Evolutionary conservation across 2,797 vertebrate species (phyloP).

Genomic region (Taeniopygia guttata): DNA sequence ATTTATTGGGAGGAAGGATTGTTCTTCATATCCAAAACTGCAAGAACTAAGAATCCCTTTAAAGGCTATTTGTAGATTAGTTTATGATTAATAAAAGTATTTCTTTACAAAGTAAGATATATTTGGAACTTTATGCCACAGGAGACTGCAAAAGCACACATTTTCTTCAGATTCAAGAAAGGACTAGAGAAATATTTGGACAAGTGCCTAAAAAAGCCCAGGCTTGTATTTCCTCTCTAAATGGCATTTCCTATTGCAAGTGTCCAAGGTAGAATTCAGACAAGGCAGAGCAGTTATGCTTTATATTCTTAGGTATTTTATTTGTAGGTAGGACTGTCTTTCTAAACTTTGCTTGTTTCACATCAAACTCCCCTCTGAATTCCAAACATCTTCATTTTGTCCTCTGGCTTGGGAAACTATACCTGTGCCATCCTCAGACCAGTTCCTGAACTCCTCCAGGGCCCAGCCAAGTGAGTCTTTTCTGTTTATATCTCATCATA

Average conservation of each 20-base stretch:
- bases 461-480: background rate
- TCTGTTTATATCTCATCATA: background rate
- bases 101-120: background rate
- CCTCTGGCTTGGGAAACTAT: background rate
- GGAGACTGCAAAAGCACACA: background rate
- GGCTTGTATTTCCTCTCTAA: background rate
- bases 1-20: background rate
- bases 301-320: background rate
- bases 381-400: background rate
- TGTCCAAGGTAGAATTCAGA: background rate
- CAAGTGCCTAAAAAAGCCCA: background rate
- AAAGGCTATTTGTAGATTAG: background rate
- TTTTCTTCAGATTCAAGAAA: background rate
- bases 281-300: background rate
- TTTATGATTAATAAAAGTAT: background rate
- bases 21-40: background rate
- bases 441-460: background rate
- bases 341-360: background rate
- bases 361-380: background rate
- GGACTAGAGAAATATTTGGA: background rate
- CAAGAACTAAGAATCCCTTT: background rate
- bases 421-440: rapidly evolving
- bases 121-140: background rate
- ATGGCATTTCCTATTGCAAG: background rate
- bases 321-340: background rate